A percentile compares a stretch with the other conserved stretches of the same genome.
Evolutionary conservation across 2,888 invertebrate genomes (phyloP).

Genomic region (Microplitis deprimator): DNA sequence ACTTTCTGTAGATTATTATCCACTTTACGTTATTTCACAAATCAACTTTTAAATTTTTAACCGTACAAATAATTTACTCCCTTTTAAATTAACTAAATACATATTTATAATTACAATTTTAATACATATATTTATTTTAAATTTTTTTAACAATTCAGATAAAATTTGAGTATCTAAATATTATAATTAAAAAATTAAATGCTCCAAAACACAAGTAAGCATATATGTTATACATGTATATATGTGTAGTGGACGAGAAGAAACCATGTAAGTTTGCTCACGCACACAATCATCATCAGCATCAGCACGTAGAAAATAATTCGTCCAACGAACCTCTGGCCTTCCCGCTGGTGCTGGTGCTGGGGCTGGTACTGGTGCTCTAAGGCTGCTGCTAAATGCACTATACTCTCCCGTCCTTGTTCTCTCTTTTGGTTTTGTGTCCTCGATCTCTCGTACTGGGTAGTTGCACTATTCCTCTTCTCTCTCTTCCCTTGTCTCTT

Average conservation of each 20-base stretch:
- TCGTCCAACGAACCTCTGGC: slow-evolving; percentile 48
- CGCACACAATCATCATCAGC: background rate
- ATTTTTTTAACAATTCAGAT: too few relatives aligned
- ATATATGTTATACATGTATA: too few relatives aligned
- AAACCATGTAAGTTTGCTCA: background rate
- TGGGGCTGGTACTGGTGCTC: slow-evolving; percentile 10
- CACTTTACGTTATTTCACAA: background rate
- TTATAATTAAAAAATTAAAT: too few relatives aligned
- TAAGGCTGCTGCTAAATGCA: background rate
- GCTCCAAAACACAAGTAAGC: too few relatives aligned
- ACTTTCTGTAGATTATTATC: background rate
- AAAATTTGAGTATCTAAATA: too few relatives aligned
- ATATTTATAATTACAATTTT: slow-evolving; percentile 8
- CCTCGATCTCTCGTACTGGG: slow-evolving; percentile 5
- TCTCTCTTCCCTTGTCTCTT: background rate
- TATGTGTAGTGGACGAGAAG: background rate
- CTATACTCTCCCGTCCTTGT: background rate
- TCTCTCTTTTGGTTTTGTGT: background rate
- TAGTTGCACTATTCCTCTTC: background rate
- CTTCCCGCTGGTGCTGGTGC: slow-evolving; percentile 24
- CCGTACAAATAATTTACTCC: background rate
- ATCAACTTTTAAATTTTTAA: background rate
- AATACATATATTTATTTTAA: background rate
- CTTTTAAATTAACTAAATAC: background rate
- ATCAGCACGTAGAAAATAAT: slow-evolving; percentile 40